Evolutionary conservation across 1,140 invertebrate species (phyloP).

Genomic region (Yoshiicerus persimilis): DNA sequence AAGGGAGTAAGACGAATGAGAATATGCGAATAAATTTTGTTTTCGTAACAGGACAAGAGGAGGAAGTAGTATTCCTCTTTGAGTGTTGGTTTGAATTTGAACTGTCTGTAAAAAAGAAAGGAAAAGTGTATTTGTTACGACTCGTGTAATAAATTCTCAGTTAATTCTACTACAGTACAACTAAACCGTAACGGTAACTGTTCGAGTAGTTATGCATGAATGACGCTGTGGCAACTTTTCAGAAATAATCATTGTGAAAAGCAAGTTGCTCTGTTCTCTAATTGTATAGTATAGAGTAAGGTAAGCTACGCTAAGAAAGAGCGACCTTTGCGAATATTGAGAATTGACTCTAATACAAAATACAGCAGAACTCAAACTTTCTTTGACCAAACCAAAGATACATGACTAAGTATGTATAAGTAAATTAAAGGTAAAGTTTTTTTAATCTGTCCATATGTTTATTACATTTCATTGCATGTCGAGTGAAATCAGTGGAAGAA

Average conservation of each 20-base stretch:
- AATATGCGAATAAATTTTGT: not conserved
- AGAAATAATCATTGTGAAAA: not conserved
- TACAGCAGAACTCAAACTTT: not conserved
- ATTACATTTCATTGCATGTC: not conserved
- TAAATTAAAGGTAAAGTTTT: not conserved
- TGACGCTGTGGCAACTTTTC: not conserved
- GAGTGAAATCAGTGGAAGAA: constrained; percentile 13
- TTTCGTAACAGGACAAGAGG: not conserved
- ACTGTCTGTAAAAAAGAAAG: not conserved
- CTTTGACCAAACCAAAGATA: not conserved
- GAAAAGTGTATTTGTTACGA: not conserved
- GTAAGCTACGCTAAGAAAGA: not conserved
- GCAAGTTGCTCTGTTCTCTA: not conserved
- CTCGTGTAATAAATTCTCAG: not conserved
- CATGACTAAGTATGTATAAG: no score
- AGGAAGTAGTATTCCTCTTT: not conserved
- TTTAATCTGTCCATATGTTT: not conserved
- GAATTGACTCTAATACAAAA: not conserved
- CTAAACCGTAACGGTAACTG: not conserved
- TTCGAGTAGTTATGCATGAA: not conserved
- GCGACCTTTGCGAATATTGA: not conserved
- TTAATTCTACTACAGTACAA: not conserved
- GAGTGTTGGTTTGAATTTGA: no score
- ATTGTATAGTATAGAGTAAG: not conserved
- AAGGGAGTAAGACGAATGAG: not conserved